Evolutionary conservation across 2,888 invertebrate genomes (phyloP), one percentile per base, ranked within the genome.

Genomic region (Tuta absoluta): DNA sequence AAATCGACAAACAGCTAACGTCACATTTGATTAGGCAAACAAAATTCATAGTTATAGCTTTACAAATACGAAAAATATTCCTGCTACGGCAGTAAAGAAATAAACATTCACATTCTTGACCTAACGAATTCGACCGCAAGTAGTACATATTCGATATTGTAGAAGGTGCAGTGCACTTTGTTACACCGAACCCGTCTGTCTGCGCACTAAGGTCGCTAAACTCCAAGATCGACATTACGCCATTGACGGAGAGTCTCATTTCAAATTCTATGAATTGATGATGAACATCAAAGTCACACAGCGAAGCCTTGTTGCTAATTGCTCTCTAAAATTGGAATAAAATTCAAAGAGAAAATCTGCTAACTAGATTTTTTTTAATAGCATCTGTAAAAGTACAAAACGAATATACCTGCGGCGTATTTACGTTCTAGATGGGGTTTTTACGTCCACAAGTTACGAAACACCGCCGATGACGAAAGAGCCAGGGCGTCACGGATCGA

Each of bases 181-280:
- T 64, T n/a, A 56, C 48, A 60, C 58, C 17, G 58, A 62, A 65
- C 37, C 58, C 37, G 58, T 58, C 70, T 69, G 76, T 72, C 74
- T 73, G 74, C 68, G 64, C 67, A 68, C 72, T 70, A 67, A 74
- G 80, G 80, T 79, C 80, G 78, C 69, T 78, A 76, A 79, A 80
- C 79, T 72, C 69, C 70, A 73, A 75, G 71, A 76, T 75, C 75
- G 74, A 74, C 76, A 76, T 60, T 61, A 53, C 38, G 53, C 17
- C 38, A 58, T 38, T 37, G n/a, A 21, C 14, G 41, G 41, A 62
- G 48, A 21, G 7, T 51, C 45, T 51, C 10, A 51, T 51, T 51
- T 51, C 11, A 12, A 51, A 28, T 33, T 56, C 56, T 33, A 56
- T 56, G 53, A 51, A 51, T 51, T 51, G 23, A 23, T 51, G 19